A percentile compares a stretch with the other conserved stretches of the same genome.
These are phyloP conservation scores for Lophura nycthemera DNA, from an alignment of 2,113 vertebrate species.

Conservation along the genomic window DNA sequence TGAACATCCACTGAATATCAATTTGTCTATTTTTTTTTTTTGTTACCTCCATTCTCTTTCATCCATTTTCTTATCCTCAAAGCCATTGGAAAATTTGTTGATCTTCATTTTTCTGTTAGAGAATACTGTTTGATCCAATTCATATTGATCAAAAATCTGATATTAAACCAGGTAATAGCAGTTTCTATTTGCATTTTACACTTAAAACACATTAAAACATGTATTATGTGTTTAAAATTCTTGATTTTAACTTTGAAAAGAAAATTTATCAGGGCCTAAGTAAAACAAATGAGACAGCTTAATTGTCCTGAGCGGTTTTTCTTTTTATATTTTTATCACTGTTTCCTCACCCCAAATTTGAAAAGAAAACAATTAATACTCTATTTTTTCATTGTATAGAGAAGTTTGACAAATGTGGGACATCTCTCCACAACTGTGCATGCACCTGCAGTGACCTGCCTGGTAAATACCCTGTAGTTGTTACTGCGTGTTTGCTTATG, in stretches of 20 bases:
- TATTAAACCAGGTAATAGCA: not conserved
- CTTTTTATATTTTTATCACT: not conserved
- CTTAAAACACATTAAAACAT: not conserved
- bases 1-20: conserved; percentile 28
- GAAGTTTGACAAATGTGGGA: not conserved
- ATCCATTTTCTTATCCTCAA: conserved; percentile 9
- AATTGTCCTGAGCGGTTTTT: not conserved
- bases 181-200: not conserved
- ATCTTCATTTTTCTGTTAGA: not conserved
- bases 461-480: not conserved
- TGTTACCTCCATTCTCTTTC: not conserved
- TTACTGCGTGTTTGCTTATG: not conserved
- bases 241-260: not conserved
- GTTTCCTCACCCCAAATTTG: not conserved
- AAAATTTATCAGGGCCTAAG: not conserved
- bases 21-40: not conserved
- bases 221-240: not conserved
- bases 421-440: not conserved
- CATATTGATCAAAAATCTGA: not conserved
- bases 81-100: not conserved
- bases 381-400: not conserved
- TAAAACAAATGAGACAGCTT: not conserved
- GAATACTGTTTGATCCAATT: not conserved
- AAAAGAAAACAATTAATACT: not conserved
- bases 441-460: not conserved